A percentile compares a stretch with the other conserved stretches of the same genome.
Conservation (phyloP, 2,888 invertebrate genomes). For the Spilosoma lubricipeda region DNA sequence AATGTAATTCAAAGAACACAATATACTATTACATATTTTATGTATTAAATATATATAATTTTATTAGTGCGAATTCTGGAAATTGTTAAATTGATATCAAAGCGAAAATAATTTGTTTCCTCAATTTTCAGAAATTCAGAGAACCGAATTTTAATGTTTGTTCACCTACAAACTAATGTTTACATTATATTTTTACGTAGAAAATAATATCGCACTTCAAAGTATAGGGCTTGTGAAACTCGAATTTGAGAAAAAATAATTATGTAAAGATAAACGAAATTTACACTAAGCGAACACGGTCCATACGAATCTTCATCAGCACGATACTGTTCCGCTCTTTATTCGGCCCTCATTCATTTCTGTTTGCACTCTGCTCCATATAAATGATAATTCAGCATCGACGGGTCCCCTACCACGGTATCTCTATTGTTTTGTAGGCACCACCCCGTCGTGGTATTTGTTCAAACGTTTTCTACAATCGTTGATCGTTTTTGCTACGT, state of each 20-base stretch:
- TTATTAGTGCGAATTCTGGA: neutral
- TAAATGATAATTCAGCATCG: conserved; percentile 49
- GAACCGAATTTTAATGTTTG: neutral
- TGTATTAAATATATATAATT: too few species aligned
- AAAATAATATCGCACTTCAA: conserved; percentile 1
- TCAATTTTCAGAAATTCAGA: neutral
- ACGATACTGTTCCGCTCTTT: conserved; percentile 29
- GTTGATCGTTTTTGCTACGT: conserved; percentile 66
- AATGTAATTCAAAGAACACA: too few species aligned
- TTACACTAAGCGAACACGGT: conserved; percentile 25
- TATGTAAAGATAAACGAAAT: conserved; percentile 22
- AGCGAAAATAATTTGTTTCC: neutral
- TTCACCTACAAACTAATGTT: neutral
- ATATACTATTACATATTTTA: too few species aligned
- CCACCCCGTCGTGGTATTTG: conserved; percentile 57
- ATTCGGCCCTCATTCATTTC: conserved; percentile 42
- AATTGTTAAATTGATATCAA: neutral
- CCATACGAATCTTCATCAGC: conserved; percentile 32
- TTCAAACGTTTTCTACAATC: conserved; percentile 65
- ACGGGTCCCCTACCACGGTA: conserved; percentile 31
- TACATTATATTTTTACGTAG: neutral
- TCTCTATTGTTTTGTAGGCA: conserved; percentile 49
- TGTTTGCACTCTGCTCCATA: conserved; percentile 39
- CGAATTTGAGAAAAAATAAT: conserved; percentile 19
- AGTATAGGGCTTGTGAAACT: neutral